These are phyloP conservation scores for Propithecus coquereli DNA, from an alignment of 2,113 vertebrate species.

Conservation along the genomic window DNA sequence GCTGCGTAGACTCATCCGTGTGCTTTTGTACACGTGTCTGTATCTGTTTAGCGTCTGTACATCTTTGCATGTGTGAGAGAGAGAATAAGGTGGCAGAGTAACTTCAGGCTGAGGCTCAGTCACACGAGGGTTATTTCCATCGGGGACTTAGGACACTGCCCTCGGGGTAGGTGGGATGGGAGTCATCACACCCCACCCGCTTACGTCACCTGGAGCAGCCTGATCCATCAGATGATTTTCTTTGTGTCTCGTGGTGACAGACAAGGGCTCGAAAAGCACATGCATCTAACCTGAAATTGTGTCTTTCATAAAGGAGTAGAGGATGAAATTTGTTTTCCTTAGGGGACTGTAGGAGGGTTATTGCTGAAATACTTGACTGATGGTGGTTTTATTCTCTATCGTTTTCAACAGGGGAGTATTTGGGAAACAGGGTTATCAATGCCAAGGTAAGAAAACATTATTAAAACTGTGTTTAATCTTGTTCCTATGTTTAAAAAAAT, in stretches of 20 bases:
- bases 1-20: too few species aligned
- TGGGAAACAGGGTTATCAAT: conserved; percentile 98
- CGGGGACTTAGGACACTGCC: background rate
- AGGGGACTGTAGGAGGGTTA: background rate
- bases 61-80: background rate
- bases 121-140: fast-evolving
- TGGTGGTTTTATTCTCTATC: conserved; percentile 40
- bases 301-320: conserved; percentile 17
- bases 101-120: background rate
- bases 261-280: background rate
- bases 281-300: background rate
- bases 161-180: too few species aligned
- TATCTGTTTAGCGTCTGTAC: background rate
- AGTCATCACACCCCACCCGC: background rate
- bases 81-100: background rate
- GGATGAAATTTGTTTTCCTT: background rate
- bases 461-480: background rate
- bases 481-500: background rate
- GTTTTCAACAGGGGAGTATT: conserved; percentile 93
- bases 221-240: background rate
- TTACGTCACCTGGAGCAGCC: background rate
- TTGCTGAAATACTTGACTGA: conserved; percentile 48
- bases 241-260: background rate
- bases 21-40: background rate
- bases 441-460: conserved; percentile 90